Evolutionary conservation across 2,797 vertebrate species (phyloP), one percentile per base, ranked within the genome.

Genomic region (Epinephelus awoara): DNA sequence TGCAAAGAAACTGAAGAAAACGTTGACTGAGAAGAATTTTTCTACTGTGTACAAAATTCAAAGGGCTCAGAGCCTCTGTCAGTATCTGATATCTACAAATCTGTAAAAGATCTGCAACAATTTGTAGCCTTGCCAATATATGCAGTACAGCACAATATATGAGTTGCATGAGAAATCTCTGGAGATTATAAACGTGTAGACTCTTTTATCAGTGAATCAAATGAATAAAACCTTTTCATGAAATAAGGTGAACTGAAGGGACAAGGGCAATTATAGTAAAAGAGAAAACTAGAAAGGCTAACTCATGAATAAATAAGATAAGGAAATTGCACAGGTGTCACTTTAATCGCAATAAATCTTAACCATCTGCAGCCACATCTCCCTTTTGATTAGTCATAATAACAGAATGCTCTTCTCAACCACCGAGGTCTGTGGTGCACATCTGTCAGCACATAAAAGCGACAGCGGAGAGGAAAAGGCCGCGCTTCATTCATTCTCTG

Each of bases 361-460:
- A 21, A 51, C 67, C 70, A 73, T 83, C 75, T 65, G 64, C 42
- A 17, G 47, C 47, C 17, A 19, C 67, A 3, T 23, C 64, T 64
- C 62, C 46, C 40, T 65, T 86, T 79, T 80, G 44, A 89, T 71
- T 58, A 11, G 18, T 19, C 10, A 2, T 21, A 57, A 85, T 77
- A 62, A 82, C 56, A 71, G 58, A 15, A 63, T 4, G 27, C 68
- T 64, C 49, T 13, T 65, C 54, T 68, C 34, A 72, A 58, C 55
- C 52, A 14, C 64, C 38, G n/a, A 7, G 9, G 65, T 71, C 67
- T 47, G 65, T 27, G 18, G 38, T 11, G 27, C 58, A 85, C 77
- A 84, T 86, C 85, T 79, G 75, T 83, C 77, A 63, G 72, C 74
- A 82, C 79, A 88, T 91, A 75, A 91, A 90, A 92, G 91, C n/a